A percentile compares a stretch with the other conserved stretches of the same genome.
Conservation (phyloP, 2,888 invertebrate species). For the Iphiclides podalirius region DNA sequence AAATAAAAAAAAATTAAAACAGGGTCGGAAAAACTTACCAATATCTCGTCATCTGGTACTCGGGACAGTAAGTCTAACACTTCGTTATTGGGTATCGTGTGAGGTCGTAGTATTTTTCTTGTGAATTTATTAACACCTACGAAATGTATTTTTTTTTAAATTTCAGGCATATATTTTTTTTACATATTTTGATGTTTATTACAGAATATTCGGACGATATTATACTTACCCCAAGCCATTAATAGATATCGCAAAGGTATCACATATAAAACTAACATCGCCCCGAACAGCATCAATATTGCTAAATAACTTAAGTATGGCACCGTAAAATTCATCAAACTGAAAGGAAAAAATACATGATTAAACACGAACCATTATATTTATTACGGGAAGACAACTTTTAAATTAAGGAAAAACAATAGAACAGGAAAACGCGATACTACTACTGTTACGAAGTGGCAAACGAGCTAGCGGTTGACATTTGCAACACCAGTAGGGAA, state of each 20-base stretch:
- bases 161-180: too few species aligned
- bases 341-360: slow-evolving; percentile 63
- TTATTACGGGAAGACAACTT: too few species aligned
- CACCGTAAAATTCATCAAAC: slow-evolving; percentile 97
- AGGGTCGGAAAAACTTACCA: too few species aligned
- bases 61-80: slow-evolving; percentile 95
- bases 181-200: too few species aligned
- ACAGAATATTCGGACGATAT: too few species aligned
- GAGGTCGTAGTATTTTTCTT: slow-evolving; percentile 93
- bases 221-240: slow-evolving; percentile 94
- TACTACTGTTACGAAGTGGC: too few species aligned
- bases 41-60: slow-evolving; percentile 95
- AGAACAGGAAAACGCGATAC: too few species aligned
- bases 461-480: slow-evolving; percentile 18
- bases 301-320: slow-evolving; percentile 97
- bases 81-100: slow-evolving; percentile 98
- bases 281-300: slow-evolving; percentile 86
- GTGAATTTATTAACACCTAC: slow-evolving; percentile 93
- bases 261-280: slow-evolving; percentile 89
- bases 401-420: too few species aligned
- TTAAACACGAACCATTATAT: not conserved
- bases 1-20: too few species aligned
- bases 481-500: too few species aligned
- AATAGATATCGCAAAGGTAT: slow-evolving; percentile 94
- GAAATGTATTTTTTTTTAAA: not conserved